Evolutionary conservation across 2,797 vertebrate genomes (phyloP).

Genomic region (Melanitta fusca): DNA sequence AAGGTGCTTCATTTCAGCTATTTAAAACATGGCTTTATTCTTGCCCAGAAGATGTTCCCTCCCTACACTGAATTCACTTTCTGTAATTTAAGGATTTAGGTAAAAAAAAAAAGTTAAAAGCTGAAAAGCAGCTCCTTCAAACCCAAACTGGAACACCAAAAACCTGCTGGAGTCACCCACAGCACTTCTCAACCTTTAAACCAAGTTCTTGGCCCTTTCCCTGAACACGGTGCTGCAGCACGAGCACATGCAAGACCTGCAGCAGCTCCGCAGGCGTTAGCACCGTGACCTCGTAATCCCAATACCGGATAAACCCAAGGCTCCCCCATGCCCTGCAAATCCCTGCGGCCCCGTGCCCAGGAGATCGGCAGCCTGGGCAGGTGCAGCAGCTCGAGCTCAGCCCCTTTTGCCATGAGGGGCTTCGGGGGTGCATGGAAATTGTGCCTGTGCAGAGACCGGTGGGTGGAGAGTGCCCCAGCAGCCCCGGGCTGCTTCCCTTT

Average conservation of each 20-base stretch:
- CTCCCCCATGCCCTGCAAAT: not conserved
- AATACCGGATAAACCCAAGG: not conserved
- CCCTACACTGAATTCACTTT: not conserved
- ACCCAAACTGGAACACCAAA: not conserved
- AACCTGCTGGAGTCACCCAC: not conserved
- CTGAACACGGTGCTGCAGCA: too few relatives aligned
- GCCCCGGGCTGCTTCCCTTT: not conserved
- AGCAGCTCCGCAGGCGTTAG: not conserved
- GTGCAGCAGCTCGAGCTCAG: not conserved
- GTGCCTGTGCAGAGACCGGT: not conserved
- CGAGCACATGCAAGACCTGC: too few relatives aligned
- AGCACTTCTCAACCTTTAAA: not conserved
- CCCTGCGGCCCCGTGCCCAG: too few relatives aligned
- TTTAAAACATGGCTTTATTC: not conserved
- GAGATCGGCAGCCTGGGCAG: accelerated
- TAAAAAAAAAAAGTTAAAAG: not conserved
- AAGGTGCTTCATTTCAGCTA: not conserved
- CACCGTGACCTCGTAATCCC: not conserved
- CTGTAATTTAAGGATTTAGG: not conserved
- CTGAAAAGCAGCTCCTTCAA: not conserved
- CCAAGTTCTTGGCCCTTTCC: not conserved
- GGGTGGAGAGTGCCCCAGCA: not conserved
- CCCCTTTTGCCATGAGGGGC: not conserved
- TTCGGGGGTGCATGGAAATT: not conserved
- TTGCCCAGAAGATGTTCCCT: not conserved